Evolutionary conservation across 2,888 invertebrate species (phyloP).

Genomic region (Lasioglossum morio): DNA sequence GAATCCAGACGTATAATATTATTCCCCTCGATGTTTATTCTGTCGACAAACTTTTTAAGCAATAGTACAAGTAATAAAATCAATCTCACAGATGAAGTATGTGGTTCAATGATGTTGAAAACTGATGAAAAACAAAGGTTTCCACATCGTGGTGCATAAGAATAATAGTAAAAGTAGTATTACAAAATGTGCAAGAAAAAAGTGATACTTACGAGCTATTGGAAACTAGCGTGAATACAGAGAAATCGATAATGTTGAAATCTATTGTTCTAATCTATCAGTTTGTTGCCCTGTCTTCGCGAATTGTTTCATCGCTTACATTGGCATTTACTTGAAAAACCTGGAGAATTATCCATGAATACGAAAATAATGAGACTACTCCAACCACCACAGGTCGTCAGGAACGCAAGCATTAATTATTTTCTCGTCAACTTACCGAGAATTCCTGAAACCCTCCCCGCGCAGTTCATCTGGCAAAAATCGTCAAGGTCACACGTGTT

Average conservation of each 20-base stretch:
- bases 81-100: not conserved
- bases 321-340: not conserved
- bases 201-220: not conserved
- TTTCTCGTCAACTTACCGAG: not conserved
- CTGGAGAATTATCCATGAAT: not conserved
- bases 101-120: not conserved
- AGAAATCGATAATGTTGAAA: not conserved
- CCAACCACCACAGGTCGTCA: not conserved
- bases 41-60: not conserved
- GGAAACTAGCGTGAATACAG: not conserved
- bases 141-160: not conserved
- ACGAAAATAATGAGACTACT: not conserved
- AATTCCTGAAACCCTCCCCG: not conserved
- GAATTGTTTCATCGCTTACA: not conserved
- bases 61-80: not conserved
- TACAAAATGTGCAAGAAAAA: not conserved
- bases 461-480: not conserved
- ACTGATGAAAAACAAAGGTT: not conserved
- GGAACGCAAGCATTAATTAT: not conserved
- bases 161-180: not conserved
- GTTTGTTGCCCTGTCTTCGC: not conserved
- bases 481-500: not conserved
- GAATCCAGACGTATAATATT: not conserved
- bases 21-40: not conserved
- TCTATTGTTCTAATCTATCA: not conserved